Evolutionary conservation across 2,113 vertebrate species (phyloP), one percentile per base, ranked within the genome.

Genomic region (Ceyx cyanopectus): DNA sequence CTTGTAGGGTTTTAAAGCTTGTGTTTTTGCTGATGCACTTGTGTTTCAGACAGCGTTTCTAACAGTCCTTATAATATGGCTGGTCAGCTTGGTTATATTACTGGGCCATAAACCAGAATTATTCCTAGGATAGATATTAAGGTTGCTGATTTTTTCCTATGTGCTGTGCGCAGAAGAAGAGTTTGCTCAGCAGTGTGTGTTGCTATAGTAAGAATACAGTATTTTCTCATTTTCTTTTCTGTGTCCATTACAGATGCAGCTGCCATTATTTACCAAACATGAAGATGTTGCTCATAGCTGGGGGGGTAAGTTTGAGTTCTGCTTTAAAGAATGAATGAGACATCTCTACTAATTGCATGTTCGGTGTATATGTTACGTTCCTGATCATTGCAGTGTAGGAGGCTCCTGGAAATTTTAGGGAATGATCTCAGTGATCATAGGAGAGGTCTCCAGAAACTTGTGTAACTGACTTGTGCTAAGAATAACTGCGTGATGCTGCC

Each of bases 1-100:
- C 63, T 67, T 70, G 63, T 80, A 72, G 82, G 72, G 68, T 86
- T 93, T 85, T 74, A 93, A 93, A 89, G 81, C 81, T 73, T 57
- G 46, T 85, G 57, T 67, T 95, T 68, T 81, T 92, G 62, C 82
- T 90, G 60, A 23, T 91, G 41, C 51, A 40, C 15, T 94, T 15
- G 14, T 3, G 0, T 79, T 84, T 46, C 80, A 80, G 67, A 37
- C 34, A 60, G 45, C 4, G 0, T 85, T 87, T 91, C 53, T 74
- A 89, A 60, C 72, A 85, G 68, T 45, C 72, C 37, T 73, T 91
- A 14, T 56, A 74, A 53, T 58, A 20, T 13, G 46, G 19, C 60
- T 84, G 32, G 51, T 85, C 91, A 85, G 84, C 92, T 79, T 85
- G 46, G 9, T 85, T 82, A 20, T n/a, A 45, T 89, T 90, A 32